Percentiles rank a stretch among this genome's conserved stretches.
Evolutionary conservation across 2,113 vertebrate species (phyloP).

Genomic region (Melanotaenia duboulayi): DNA sequence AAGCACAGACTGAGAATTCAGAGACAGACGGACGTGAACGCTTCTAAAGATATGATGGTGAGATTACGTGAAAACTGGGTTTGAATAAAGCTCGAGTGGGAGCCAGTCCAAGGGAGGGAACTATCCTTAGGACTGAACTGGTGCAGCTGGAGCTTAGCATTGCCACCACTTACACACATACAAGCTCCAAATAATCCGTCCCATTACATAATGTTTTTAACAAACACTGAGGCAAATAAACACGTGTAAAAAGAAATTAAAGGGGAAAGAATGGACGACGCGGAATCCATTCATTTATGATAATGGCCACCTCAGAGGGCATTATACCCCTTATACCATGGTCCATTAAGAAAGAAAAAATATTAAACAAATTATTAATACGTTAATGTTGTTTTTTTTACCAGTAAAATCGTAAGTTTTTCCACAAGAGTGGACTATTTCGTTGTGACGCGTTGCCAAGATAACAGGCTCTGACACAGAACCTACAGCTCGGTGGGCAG

Average conservation of each 20-base stretch:
- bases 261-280: neutral
- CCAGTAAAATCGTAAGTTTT: no score
- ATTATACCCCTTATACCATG: no score
- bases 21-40: conserved; percentile 45
- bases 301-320: no score
- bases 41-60: conserved; percentile 57
- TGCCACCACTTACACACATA: conserved; percentile 7
- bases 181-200: conserved; percentile 57
- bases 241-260: neutral
- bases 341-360: no score
- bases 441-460: no score
- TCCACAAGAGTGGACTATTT: no score
- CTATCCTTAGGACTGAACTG: conserved; percentile 47
- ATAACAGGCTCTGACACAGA: no score
- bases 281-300: no score
- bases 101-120: conserved; percentile 62
- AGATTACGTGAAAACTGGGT: conserved; percentile 74
- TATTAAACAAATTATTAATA: no score
- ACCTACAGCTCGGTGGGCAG: no score
- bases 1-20: conserved; percentile 36
- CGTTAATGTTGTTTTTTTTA: no score
- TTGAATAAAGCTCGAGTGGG: conserved; percentile 71
- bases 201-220: conserved; percentile 61
- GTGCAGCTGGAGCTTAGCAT: conserved; percentile 66
- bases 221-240: conserved; percentile 21